These are phyloP conservation scores for Biston betularia DNA, from an alignment of 2,888 invertebrate species.

Conservation along the genomic window DNA sequence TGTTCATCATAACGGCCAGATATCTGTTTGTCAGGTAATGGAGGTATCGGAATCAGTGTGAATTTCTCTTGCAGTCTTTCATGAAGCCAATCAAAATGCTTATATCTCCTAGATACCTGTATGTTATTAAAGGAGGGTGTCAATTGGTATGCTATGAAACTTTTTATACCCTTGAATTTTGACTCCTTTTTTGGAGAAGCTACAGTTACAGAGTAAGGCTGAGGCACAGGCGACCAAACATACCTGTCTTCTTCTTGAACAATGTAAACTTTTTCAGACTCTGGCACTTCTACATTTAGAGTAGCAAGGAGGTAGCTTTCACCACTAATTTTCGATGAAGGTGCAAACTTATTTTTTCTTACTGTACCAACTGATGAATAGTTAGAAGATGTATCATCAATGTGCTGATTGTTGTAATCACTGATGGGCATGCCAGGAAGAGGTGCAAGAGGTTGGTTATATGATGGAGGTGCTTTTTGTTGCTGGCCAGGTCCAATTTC, in stretches of 20 bases:
- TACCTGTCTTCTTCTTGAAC: constrained; percentile 91
- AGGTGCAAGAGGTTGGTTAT: constrained; percentile 74
- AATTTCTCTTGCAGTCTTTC: constrained; percentile 97
- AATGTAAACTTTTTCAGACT: constrained; percentile 90
- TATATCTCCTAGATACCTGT: constrained; percentile 97
- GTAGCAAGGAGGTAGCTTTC: constrained; percentile 95
- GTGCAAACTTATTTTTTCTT: constrained; percentile 93
- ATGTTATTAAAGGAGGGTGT: constrained; percentile 98
- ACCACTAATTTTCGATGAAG: constrained; percentile 95
- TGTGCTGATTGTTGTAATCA: constrained; percentile 76
- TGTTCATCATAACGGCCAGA: constrained; percentile 99
- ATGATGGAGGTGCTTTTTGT: constrained; percentile 65
- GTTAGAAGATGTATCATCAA: constrained; percentile 84
- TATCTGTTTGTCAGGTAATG: constrained; percentile 99
- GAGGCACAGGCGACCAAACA: constrained; percentile 91
- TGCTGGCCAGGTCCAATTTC: constrained; percentile 89
- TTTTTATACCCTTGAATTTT: constrained; percentile 98
- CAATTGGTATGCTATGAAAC: constrained; percentile 98
- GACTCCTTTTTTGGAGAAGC: constrained; percentile 99
- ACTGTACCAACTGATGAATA: constrained; percentile 88
- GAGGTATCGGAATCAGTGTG: constrained; percentile 97
- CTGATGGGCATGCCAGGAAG: constrained; percentile 83
- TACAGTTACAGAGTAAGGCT: constrained; percentile 93
- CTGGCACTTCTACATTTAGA: constrained; percentile 89
- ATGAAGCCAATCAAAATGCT: constrained; percentile 99